phyloP scores from a whole-genome alignment of 2,888 invertebrate species.

The Eristalis intricaria region DNA sequence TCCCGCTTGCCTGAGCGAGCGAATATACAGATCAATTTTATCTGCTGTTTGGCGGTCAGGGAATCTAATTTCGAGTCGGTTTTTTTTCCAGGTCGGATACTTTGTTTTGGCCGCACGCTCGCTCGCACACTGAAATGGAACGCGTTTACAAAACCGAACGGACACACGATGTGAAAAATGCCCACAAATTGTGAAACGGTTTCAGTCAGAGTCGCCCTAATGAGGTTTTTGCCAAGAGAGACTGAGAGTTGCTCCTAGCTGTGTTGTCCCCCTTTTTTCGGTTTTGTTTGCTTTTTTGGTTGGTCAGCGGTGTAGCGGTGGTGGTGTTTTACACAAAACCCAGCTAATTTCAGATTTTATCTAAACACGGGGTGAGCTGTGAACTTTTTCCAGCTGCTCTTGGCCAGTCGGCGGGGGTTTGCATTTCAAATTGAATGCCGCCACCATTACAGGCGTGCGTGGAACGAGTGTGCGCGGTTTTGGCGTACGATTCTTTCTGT shows the following conservation, averaged over 20 bases:
- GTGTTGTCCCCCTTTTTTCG: not conserved
- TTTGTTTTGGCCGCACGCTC: constrained; percentile 25
- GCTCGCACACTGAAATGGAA: constrained; percentile 2
- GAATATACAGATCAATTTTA: constrained; percentile 69
- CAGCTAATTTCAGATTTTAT: constrained; percentile 69
- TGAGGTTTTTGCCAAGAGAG: constrained; percentile 55
- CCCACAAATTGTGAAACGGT: constrained; percentile 61
- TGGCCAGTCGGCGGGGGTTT: constrained; percentile 13
- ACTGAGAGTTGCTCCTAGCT: constrained; percentile 17
- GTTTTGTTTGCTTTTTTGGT: constrained; percentile 7
- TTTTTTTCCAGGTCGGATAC: constrained; percentile 13
- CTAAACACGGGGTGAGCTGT: constrained; percentile 34
- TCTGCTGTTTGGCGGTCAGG: constrained; percentile 68
- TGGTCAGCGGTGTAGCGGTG: not conserved
- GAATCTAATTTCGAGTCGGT: constrained; percentile 50
- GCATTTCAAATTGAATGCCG: constrained; percentile 24
- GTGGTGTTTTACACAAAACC: constrained; percentile 55
- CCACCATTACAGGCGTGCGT: not conserved
- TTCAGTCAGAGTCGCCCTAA: constrained; percentile 50
- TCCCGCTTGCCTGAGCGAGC: not conserved
- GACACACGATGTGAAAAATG: constrained; percentile 58
- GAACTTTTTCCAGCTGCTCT: constrained; percentile 46
- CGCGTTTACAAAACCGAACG: constrained; percentile 55
- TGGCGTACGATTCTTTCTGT: not conserved
- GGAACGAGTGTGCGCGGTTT: not conserved